phyloP scores from a whole-genome alignment of 2,797 vertebrate genomes.

The Mastacembelus armatus region DNA sequence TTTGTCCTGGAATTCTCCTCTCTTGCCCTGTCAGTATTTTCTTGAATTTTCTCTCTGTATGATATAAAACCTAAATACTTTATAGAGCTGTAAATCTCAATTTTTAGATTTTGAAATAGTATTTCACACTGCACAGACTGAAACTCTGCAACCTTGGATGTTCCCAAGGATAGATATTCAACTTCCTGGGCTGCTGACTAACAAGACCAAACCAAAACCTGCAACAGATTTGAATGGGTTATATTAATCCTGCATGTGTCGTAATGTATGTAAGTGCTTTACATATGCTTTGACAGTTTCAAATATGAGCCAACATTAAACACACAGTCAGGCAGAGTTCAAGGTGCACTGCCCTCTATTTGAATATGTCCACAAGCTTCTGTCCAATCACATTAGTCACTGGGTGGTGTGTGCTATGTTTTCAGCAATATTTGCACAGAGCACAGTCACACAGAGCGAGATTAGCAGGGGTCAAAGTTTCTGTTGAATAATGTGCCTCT shows the following conservation, averaged over 20 bases:
- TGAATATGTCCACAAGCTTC: conserved; percentile 57
- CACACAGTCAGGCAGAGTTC: conserved; percentile 53
- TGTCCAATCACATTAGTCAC: conserved; percentile 64
- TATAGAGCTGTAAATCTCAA: conserved; percentile 7
- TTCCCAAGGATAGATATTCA: too few species aligned
- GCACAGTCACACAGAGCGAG: conserved; percentile 63
- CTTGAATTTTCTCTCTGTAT: conserved; percentile 26
- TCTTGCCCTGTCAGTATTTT: conserved; percentile 28
- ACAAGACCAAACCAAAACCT: conserved; percentile 15
- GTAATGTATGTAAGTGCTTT: conserved; percentile 1
- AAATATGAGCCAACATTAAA: conserved; percentile 53
- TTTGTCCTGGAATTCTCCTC: conserved; percentile 44
- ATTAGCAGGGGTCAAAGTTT: conserved; percentile 77
- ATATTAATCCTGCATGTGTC: neutral
- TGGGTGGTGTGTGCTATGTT: too few species aligned
- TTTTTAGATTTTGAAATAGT: conserved; percentile 30
- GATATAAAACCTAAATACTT: conserved; percentile 36
- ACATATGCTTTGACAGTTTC: conserved; percentile 28
- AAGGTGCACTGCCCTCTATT: conserved; percentile 61
- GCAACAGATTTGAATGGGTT: too few species aligned
- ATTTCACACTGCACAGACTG: conserved; percentile 9
- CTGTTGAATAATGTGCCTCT: conserved; percentile 59
- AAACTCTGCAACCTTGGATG: conserved; percentile 8
- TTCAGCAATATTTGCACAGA: conserved; percentile 76
- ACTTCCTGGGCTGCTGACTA: neutral